phyloP scores from a whole-genome alignment of 2,888 invertebrate species.

The Nudaria mundana region DNA sequence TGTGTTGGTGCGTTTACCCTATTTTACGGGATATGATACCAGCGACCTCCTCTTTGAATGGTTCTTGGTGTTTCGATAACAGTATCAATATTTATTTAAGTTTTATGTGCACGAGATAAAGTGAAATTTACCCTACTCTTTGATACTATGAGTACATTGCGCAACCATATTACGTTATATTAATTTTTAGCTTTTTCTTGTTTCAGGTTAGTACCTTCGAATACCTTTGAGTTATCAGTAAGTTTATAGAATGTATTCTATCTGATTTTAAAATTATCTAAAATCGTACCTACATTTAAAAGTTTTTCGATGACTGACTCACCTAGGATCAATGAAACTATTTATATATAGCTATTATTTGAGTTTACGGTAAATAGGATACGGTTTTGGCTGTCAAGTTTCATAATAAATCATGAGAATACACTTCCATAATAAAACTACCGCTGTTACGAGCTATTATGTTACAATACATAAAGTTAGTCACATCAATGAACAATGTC shows the following conservation, averaged over 20 bases:
- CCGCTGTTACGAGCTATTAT: slow-evolving; percentile 22
- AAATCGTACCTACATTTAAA: too few relatives aligned
- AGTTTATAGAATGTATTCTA: neutral
- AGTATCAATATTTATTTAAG: slow-evolving; percentile 27
- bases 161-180: neutral
- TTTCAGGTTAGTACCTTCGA: slow-evolving; percentile 10
- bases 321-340: neutral
- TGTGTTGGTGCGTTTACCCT: slow-evolving; percentile 41
- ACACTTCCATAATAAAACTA: slow-evolving; percentile 16
- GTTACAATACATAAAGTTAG: slow-evolving; percentile 22
- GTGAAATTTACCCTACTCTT: too few relatives aligned
- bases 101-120: neutral
- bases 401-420: slow-evolving; percentile 4
- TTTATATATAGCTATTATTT: too few relatives aligned
- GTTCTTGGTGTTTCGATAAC: slow-evolving; percentile 32
- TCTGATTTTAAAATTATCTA: too few relatives aligned
- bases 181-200: slow-evolving; percentile 7
- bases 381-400: neutral
- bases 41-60: slow-evolving; percentile 30
- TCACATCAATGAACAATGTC: slow-evolving; percentile 30
- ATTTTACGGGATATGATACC: slow-evolving; percentile 38
- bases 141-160: too few relatives aligned
- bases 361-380: neutral
- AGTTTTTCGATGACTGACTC: too few relatives aligned
- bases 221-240: too few relatives aligned